Percentiles rank a stretch among this genome's conserved stretches.
Conservation (phyloP, 2,113 vertebrate genomes). For the Chloropsis cyanopogon region DNA sequence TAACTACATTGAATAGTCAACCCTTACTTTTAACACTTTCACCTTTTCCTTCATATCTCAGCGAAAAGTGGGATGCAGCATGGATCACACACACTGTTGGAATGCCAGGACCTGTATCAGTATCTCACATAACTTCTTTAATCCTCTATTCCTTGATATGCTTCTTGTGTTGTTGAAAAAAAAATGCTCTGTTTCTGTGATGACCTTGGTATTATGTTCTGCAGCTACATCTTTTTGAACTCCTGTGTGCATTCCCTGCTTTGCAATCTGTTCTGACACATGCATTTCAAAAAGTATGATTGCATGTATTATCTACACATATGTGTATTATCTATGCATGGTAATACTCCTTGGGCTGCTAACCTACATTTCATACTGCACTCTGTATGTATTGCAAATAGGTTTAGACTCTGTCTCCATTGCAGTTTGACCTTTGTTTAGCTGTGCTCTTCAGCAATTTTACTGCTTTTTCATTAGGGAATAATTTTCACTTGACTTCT, state of each 20-base stretch:
- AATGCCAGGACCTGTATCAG: not conserved
- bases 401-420: not conserved
- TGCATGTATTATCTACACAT: not conserved
- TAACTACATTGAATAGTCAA: not conserved
- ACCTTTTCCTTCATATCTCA: not conserved
- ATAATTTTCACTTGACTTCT: not conserved
- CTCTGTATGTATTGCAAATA: not conserved
- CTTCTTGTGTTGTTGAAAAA: not conserved
- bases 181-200: not conserved
- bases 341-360: not conserved
- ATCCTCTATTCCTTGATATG: not conserved
- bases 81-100: not conserved
- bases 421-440: not conserved
- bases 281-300: not conserved
- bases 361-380: not conserved
- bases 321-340: not conserved
- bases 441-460: not conserved
- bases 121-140: not conserved
- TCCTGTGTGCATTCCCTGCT: not conserved
- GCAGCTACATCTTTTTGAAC: not conserved
- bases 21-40: not conserved
- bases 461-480: constrained; percentile 2
- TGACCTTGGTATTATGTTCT: not conserved
- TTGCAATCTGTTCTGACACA: not conserved
- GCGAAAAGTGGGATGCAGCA: not conserved